Conservation (phyloP, 2,113 vertebrate genomes). For the Eulemur macaco region DNA sequence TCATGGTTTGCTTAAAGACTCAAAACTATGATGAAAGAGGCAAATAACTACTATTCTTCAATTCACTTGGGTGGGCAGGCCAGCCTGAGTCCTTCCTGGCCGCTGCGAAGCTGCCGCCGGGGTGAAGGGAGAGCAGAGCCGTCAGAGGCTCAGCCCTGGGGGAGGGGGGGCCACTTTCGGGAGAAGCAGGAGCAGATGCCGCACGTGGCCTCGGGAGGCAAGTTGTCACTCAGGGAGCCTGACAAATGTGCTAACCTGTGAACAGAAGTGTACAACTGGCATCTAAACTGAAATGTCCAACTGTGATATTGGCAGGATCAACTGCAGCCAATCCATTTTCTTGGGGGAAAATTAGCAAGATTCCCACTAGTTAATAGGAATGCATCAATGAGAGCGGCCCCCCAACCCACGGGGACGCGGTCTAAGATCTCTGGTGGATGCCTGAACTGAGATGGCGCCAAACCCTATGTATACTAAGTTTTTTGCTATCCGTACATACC, state of each 20-base stretch:
- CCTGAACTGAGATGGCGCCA: background rate
- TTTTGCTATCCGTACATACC: background rate
- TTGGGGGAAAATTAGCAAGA: background rate
- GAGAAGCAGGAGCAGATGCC: rapidly evolving
- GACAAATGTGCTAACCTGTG: background rate
- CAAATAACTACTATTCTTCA: background rate
- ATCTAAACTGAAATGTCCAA: background rate
- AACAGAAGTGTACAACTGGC: background rate
- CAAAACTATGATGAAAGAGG: background rate
- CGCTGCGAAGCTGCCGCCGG: too few species aligned
- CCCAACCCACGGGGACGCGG: rapidly evolving
- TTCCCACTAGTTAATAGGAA: background rate
- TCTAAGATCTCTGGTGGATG: background rate
- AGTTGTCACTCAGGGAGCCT: background rate
- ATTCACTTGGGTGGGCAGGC: background rate
- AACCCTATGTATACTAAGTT: too few species aligned
- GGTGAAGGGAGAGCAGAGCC: background rate
- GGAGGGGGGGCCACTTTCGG: background rate
- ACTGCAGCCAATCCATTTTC: background rate
- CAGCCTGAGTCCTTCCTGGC: background rate
- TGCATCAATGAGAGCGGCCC: background rate
- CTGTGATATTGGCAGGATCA: constrained; percentile 2
- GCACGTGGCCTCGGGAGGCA: background rate
- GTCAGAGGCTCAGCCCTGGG: too few species aligned
- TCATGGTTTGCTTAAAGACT: background rate